Base-by-base conservation (phyloP, 2,113 vertebrate species). In the Centropus bengalensis region DNA sequence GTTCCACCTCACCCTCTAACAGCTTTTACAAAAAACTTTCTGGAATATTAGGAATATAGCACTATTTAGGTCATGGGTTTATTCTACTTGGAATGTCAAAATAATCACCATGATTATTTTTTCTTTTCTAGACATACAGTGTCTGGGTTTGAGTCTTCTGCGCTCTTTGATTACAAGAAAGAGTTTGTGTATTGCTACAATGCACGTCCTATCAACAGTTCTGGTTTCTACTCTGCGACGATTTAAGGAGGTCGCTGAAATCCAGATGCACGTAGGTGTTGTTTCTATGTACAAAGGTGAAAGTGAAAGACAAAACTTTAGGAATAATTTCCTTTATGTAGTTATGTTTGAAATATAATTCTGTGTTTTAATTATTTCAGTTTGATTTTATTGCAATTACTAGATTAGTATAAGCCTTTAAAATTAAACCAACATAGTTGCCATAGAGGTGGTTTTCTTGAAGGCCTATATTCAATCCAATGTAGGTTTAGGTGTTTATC, bases 61-160 rank as follows among this genome's bases (percentile, higher is more conserved):
- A 82, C 21, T 76, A 7, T 19, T 75, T 78, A 67, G 40, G 17
- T 76, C 17, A n/a, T 56, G 40, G 9, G 19, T 76, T 93, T 89
- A 23, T 87, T 87, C 62, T n/a, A 24, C 14, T 79, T n/a, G 58
- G 32, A 91, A 64, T 85, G n/a, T 45, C 74, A 68, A 62, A 91
- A 76, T 69, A 64, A 62, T 66, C 3, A 4, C 16, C n/a, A 12
- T 62, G 38, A 85, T 89, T 62, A 40, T 12, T 89, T 14, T 69
- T 87, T 87, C 9, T 89, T 87, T 97, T 91, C 88, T 95, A 99
- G 99, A 99, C 91, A 99, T 99, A 83, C 99, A 99, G 81, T 98
- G 97, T 95, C 98, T 99, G 97, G 99, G 99, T 82, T 97, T 99
- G 66, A 98, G 96, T 88, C 98, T 99, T 86, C 97, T 99, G 21